Evolutionary conservation across 2,113 vertebrate species (phyloP), one percentile per base, ranked within the genome.

Genomic region (Nothobranchius furzeri): DNA sequence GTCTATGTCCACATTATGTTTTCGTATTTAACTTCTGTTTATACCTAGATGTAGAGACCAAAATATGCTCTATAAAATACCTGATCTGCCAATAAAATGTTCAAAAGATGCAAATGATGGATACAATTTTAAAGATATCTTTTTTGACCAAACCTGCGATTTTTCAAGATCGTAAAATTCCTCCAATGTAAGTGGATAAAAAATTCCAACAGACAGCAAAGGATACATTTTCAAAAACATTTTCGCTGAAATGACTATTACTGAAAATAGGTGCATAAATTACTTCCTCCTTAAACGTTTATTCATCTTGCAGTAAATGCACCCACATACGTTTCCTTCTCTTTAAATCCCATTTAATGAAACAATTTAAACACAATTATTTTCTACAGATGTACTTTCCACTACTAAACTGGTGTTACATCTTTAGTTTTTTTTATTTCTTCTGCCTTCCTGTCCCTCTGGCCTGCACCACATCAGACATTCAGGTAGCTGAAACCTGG

Each of bases 401-500:
- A 17, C 9, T 17, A 17, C 42, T 14, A 49, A 75, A 24, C n/a
- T 63, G 20, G 7, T 30, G 12, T 50, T 48, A 36, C 43, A 42
- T 13, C 35, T 58, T 60, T 67, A n/a, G 42, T 37, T 56, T 57
- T 45, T 55, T 46, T 51, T 1, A 30, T 30, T 30, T 30, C 1
- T 30, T 30, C 30, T 55, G 42, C 66, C 58, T 30, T 14, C 42
- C 45, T 65, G 56, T 76, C 64, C 58, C 40, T 30, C 57, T 68
- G 61, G 61, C 46, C 30, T 66, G 13, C 4, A 68, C 72, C 70
- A 73, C 45, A 65, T 81, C 35, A 60, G 15, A 67, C 54, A 30
- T 64, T 58, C 36, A 63, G 56, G 74, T 62, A 51, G 62, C 59
- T 64, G 66, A 62, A 73, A 67, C 68, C 69, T 36, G 63, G 60